A percentile compares a stretch with the other conserved stretches of the same genome.
Conservation (phyloP, 2,113 vertebrate species). For the Aspiorhynchus laticeps region DNA sequence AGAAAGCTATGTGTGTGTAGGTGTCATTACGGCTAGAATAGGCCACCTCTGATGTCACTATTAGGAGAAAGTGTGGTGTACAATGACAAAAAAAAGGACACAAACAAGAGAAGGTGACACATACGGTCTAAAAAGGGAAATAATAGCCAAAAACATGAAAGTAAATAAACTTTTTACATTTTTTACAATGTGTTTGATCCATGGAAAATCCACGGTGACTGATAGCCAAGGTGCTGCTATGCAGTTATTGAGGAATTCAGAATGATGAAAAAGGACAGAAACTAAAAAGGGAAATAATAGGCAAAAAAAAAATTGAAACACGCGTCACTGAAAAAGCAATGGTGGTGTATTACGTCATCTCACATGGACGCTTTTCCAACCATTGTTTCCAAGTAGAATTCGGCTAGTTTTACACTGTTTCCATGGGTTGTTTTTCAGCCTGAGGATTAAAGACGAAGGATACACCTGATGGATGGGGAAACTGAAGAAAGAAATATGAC, state of each 20-base stretch:
- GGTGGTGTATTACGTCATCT: background rate
- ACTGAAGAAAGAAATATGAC: background rate
- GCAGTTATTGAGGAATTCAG: background rate
- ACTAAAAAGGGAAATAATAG: background rate
- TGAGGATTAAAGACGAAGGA: background rate
- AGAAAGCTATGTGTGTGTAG: constrained; percentile 64
- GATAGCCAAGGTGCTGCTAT: background rate
- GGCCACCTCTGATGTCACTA: constrained; percentile 58
- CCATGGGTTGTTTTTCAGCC: background rate
- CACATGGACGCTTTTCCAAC: no score
- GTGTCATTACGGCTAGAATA: constrained; percentile 68
- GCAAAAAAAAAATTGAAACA: no score
- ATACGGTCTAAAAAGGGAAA: background rate
- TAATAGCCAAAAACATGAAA: constrained; percentile 18
- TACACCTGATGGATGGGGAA: background rate
- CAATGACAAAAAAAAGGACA: constrained; percentile 23
- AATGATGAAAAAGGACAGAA: background rate
- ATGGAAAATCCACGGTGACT: background rate
- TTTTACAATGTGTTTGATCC: background rate
- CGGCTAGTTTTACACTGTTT: background rate
- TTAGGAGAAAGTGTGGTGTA: constrained; percentile 42
- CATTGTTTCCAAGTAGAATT: background rate
- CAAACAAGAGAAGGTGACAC: background rate
- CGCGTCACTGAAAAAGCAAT: background rate
- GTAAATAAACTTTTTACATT: background rate